A percentile compares a stretch with the other conserved stretches of the same genome.
These are phyloP conservation scores for Temnothorax longispinosus DNA, from an alignment of 1,140 invertebrate species.

Conservation along the genomic window DNA sequence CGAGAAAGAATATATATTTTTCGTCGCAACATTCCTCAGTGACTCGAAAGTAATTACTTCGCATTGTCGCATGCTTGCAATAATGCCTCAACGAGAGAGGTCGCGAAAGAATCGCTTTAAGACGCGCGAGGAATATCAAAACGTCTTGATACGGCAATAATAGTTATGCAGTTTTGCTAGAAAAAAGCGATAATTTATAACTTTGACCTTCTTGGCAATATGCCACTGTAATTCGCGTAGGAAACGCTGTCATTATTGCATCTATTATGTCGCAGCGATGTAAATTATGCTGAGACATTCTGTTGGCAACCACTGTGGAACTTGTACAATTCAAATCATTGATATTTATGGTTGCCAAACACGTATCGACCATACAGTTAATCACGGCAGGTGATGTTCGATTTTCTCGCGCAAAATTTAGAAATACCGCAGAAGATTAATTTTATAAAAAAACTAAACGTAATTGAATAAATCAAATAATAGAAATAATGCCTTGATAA, in stretches of 20 bases:
- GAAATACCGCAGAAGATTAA: neutral
- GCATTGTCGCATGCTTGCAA: neutral
- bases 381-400: neutral
- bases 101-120: conserved; percentile 26
- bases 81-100: neutral
- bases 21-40: neutral
- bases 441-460: neutral
- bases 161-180: neutral
- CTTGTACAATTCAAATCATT: conserved; percentile 42
- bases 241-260: conserved; percentile 41
- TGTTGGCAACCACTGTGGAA: conserved; percentile 14
- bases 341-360: conserved; percentile 27
- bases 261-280: conserved; percentile 35
- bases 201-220: conserved; percentile 53
- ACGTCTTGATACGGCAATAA: neutral
- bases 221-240: conserved; percentile 45
- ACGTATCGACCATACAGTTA: conserved; percentile 1
- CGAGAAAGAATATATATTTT: conserved; percentile 12
- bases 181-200: conserved; percentile 51
- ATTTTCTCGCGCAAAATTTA: neutral
- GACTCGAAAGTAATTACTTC: conserved; percentile 41
- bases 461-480: neutral
- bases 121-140: conserved; percentile 14
- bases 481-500: neutral
- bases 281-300: conserved; percentile 33